Base-by-base conservation (phyloP, 2,888 invertebrate genomes). In the Mythimna vitellina region DNA sequence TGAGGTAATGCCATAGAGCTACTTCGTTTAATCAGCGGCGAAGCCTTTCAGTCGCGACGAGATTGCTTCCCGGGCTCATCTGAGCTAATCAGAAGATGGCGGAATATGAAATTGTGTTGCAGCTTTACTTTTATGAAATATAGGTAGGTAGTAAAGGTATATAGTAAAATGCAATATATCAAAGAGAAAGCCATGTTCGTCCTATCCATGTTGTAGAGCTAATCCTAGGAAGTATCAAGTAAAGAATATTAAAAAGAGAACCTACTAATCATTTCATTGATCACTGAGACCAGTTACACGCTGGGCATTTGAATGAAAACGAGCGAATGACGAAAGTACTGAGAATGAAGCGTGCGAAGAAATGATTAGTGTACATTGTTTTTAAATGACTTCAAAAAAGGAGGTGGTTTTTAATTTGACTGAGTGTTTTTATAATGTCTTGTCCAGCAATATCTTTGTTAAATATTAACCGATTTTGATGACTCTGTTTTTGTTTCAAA, bases 11-110 rank as follows among this genome's bases (percentile, higher is more conserved):
- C 71, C 35, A 58, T n/a, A 56, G 22, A 65, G 75, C 68, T 73
- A 51, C 75, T 63, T 68, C 60, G 74, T 83, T 70, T 83, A 83
- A 83, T 84, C 84, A 84, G 71, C 67, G 29, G 35, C 9, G 75
- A 80, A 82, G 57, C 82, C 80, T 80, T 74, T 68, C 76, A 79
- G 65, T 56, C 9, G 62, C 53, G 42, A 69, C 70, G 80, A 84
- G 82, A 84, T 80, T 80, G 82, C 80, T 77, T 80, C 17, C 61
- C 32, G 51, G 58, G 63, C 69, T 78, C 80, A 64, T 78, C 79
- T 73, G 56, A 78, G 64, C 49, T 81, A 81, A 80, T 78, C 78
- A 73, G 58, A 67, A 73, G 22, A 73, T 65, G 66, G 64, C 62
- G 22, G 46, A 57, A 57, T 76, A 71, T 71, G 22, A 72, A 72